Base-by-base conservation (phyloP, 1,140 invertebrate species). In the Planococcus citri region DNA sequence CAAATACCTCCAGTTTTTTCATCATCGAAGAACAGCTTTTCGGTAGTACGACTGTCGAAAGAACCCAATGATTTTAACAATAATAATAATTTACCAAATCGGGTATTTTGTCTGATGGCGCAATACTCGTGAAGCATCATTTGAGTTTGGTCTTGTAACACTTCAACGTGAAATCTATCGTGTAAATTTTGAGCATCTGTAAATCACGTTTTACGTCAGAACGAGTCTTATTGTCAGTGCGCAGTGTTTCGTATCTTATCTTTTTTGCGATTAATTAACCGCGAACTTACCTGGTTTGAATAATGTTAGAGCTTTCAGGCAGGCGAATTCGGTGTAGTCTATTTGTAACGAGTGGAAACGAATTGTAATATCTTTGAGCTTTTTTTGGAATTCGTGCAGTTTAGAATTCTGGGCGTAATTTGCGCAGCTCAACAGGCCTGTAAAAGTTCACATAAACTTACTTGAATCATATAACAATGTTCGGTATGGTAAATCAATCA, bases 241-340 rank as follows among this genome's bases (percentile, higher is more conserved):
- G n/a, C n/a, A n/a, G n/a, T n/a, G n/a, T n/a, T n/a, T n/a, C n/a
- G n/a, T n/a, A n/a, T n/a, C n/a, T n/a, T n/a, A n/a, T n/a, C n/a
- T n/a, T n/a, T n/a, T n/a, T n/a, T n/a, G n/a, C n/a, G n/a, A n/a
- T n/a, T n/a, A n/a, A n/a, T n/a, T n/a, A n/a, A n/a, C n/a, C n/a
- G n/a, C n/a, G n/a, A n/a, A n/a, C n/a, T n/a, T 79, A 90, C 90
- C 90, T 81, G 87, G 84, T 79, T 88, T 88, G 76, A 93, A 94
- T 0, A 94, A 80, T 17, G 90, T 83, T 1, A 90, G 81, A 0
- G 89, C 88, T 77, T 93, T 93, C 1, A 94, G 79, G 77, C 88
- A 93, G 24, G 91, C 88, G 74, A 88, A 89, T 76, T 94, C 91
- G 0, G 88, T 90, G 74, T 90, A 85, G 77, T 94, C 90, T 6